These are phyloP conservation scores for Grapholita molesta DNA, from an alignment of 1,140 invertebrate species.

Conservation along the genomic window DNA sequence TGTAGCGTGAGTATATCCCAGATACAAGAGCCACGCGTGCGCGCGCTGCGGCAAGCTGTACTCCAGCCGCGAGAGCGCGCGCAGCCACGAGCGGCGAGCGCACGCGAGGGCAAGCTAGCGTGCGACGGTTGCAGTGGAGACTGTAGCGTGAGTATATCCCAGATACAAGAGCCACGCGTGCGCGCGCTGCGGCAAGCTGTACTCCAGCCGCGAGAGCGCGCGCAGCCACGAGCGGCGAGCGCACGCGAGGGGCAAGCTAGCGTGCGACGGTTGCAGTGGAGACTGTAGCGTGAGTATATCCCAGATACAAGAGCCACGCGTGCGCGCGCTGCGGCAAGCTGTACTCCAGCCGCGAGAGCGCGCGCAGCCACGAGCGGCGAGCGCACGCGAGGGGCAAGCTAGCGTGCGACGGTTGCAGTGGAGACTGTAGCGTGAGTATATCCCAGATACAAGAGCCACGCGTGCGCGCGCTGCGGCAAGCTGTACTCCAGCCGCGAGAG, in stretches of 20 bases:
- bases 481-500: slow-evolving; percentile 35
- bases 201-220: slow-evolving; percentile 34
- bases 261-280: background rate
- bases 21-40: slow-evolving; percentile 27
- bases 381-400: slow-evolving; percentile 21
- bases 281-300: too few species aligned
- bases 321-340: slow-evolving; percentile 30
- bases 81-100: slow-evolving; percentile 30
- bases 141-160: too few species aligned
- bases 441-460: slow-evolving; percentile 20
- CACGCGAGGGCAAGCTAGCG: slow-evolving; percentile 18
- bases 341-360: slow-evolving; percentile 35
- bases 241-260: slow-evolving; percentile 19
- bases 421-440: too few species aligned
- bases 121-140: background rate
- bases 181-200: slow-evolving; percentile 26
- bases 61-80: slow-evolving; percentile 32
- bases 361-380: slow-evolving; percentile 32
- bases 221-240: slow-evolving; percentile 31
- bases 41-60: slow-evolving; percentile 29
- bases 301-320: slow-evolving; percentile 15
- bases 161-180: slow-evolving; percentile 28
- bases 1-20: too few species aligned
- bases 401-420: background rate
- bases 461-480: slow-evolving; percentile 29